Evolutionary conservation across 1,140 invertebrate genomes (phyloP).

Genomic region (Cecropterus lyciades): DNA sequence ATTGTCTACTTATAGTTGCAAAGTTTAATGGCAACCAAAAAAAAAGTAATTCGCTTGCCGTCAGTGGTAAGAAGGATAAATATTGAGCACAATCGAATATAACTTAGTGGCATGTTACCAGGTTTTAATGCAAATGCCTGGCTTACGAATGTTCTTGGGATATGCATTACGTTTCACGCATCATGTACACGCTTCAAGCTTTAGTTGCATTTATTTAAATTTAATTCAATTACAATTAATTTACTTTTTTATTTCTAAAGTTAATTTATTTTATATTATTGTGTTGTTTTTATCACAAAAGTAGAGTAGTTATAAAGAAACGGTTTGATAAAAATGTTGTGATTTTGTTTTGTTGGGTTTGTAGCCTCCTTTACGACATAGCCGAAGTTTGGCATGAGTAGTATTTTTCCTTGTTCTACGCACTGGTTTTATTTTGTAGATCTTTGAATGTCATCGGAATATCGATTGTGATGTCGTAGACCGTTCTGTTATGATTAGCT

Average conservation of each 20-base stretch:
- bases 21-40: slow-evolving; percentile 70
- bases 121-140: slow-evolving; percentile 48
- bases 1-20: slow-evolving; percentile 39
- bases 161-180: background rate
- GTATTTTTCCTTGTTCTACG: slow-evolving; percentile 13
- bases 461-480: slow-evolving; percentile 6
- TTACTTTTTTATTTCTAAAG: background rate
- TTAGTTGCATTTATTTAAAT: background rate
- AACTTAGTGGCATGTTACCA: slow-evolving; percentile 72
- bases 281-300: background rate
- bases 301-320: slow-evolving; percentile 2
- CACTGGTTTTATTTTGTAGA: slow-evolving; percentile 7
- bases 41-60: slow-evolving; percentile 74
- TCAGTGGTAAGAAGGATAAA: slow-evolving; percentile 71
- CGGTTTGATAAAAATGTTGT: background rate
- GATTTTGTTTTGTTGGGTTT: background rate
- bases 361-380: background rate
- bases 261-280: background rate
- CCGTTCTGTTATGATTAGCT: background rate
- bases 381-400: slow-evolving; percentile 12
- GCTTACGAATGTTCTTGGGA: slow-evolving; percentile 8
- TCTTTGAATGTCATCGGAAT: slow-evolving; percentile 7
- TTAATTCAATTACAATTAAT: background rate
- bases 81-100: slow-evolving; percentile 51
- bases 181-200: background rate